Base-by-base conservation (phyloP, 1,140 invertebrate species). In the Cepaea nemoralis region DNA sequence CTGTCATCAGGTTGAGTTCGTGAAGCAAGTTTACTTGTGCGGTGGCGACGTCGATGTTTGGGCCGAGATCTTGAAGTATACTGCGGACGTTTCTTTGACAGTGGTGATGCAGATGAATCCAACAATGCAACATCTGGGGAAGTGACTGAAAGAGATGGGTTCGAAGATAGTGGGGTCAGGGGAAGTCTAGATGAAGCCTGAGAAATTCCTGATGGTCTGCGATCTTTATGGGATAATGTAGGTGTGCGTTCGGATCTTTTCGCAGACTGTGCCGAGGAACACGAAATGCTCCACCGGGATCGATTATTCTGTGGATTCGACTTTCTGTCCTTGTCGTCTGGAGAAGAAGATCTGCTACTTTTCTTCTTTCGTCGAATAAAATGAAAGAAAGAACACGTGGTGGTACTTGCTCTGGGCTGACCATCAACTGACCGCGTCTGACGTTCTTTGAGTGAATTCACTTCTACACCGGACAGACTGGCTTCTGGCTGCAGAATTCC, bases 331-430 rank as follows among this genome's bases (percentile, higher is more conserved):
- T n/a, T 63, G 39, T 12, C 24, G 19, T 66, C 48, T 10, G 75
- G 75, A 33, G 75, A 63, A 40, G 50, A 16, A 39, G 48, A 59
- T 24, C 16, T 63, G 33, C 33, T 35, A n/a, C 31, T 42, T 8
- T 22, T 27, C 27, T 39, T 77, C 75, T 77, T 77, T 50, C 39
- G 63, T 22, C 75, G 50, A 14, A 24, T 55, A 37, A 77, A 63
- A 37, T 37, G 24, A 19, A 63, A 39, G 50, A 59, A 77, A 22
- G 42, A 63, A n/a, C 22, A 48, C 19, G 39, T 48, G 39, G 12
- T 39, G 19, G 31, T 77, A 33, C 50, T 77, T 24, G 63, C 40
- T 39, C 59, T 77, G 1, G 31, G 75, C 6, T 35, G 2, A 24
- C 3, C 37, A 19, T 77, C 75, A 39, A 33, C 75, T 5, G 75